Evolutionary conservation across 2,888 invertebrate species (phyloP), one percentile per base, ranked within the genome.

Genomic region (Acrobasis repandana): DNA sequence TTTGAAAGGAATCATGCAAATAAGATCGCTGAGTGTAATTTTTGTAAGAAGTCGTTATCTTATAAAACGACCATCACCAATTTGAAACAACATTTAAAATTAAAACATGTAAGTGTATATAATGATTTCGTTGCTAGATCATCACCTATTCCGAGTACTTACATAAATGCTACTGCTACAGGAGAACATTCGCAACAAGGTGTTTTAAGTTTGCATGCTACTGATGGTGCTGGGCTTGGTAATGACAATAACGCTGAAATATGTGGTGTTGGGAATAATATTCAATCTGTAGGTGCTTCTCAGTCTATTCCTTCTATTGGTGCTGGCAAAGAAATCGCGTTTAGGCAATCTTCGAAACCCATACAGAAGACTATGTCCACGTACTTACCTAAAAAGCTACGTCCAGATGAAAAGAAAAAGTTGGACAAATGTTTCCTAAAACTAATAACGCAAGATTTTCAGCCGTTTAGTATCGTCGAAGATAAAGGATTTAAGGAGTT

Each of bases 391-490:
- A 28, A 48, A 10, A 11, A 34, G 38, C 11, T 61, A 43, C 15
- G 34, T 11, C 56, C 56, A 50, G 51, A 56, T 18, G 47, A 61
- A 15, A 63, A 59, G 46, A 54, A 43, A 33, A 47, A 59, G 56
- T 48, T 61, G n/a, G n/a, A 58, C 18, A 61, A 61, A 64, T 50
- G n/a, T 46, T 47, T 63, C 6, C 33, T 63, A 47, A 56, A 61
- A 15, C 5, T 61, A 28, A 46, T 63, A 8, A 38, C 61, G 14
- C 9, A n/a, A 1, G 63, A 63, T 16, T 62, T 54, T 43, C 61
- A 66, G 47, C 64, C 63, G 3, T 64, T 64, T 46, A 66, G 63
- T 34, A 61, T 67, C 1, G 67, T 67, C 11, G 56, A 64, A 34
- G 57, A 67, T 46, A 60, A 56, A 43, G 64, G 64, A 9, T 67